These are phyloP conservation scores for Pantherophis alleghaniensis DNA, from an alignment of 2,797 vertebrate genomes.

Conservation along the genomic window DNA sequence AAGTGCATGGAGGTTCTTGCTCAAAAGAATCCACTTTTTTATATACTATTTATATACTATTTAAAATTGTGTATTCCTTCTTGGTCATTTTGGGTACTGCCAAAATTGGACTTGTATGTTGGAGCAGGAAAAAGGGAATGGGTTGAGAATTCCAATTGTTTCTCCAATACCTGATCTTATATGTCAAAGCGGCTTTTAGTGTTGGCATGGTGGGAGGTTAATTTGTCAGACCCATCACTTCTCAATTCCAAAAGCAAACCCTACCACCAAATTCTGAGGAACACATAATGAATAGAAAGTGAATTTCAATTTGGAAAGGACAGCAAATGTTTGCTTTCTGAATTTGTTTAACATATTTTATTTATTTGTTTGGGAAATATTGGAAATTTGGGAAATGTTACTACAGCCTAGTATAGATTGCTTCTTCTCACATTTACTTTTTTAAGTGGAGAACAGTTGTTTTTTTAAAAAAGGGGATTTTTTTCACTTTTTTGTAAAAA, in stretches of 20 bases:
- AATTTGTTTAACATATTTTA: neutral
- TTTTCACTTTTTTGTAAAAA: neutral
- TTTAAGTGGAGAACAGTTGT: neutral
- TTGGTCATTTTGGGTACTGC: neutral
- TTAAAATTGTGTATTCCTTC: neutral
- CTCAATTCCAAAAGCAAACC: neutral
- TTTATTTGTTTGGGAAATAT: neutral
- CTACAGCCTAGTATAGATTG: neutral
- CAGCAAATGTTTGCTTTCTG: neutral
- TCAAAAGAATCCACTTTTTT: neutral
- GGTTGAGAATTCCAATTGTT: neutral
- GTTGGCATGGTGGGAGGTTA: neutral
- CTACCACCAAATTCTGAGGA: neutral
- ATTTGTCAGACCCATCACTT: neutral
- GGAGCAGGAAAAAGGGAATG: neutral
- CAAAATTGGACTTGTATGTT: neutral
- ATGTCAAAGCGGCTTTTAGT: neutral
- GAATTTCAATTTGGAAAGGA: neutral
- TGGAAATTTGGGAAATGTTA: neutral
- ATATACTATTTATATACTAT: neutral
- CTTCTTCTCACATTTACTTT: neutral
- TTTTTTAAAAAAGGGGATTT: neutral
- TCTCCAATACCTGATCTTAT: neutral
- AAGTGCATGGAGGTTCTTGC: neutral
- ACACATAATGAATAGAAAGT: neutral